Evolutionary conservation across 2,797 vertebrate species (phyloP), one percentile per base, ranked within the genome.

Genomic region (Decapterus maruadsi): DNA sequence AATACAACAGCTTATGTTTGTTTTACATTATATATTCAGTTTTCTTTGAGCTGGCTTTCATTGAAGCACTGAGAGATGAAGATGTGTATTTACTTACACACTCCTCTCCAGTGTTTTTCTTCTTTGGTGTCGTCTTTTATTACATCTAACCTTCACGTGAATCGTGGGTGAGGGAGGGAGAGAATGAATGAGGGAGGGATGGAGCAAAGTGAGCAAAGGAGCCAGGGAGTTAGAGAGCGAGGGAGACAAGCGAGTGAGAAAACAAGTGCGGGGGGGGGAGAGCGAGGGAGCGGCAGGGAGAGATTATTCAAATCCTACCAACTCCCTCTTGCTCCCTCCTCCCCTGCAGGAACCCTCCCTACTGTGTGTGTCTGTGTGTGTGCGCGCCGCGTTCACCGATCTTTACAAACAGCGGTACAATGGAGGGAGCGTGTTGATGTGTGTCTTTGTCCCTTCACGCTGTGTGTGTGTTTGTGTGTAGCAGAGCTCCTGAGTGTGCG

Each of bases 261-360:
- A 53, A 48, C 2, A 26, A 67, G 11, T 17, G 2, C 13, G 51
- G 31, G 51, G 45, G 45, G 7, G 54, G 36, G 22, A 1, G 62
- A 61, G 22, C 0, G 43, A 66, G 38, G 0, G 14, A 68, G 58
- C n/a, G 2, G 29, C 38, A 36, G 43, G 40, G 50, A 80, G 68
- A 77, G 76, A 90, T 91, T 87, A 90, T 80, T 87, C 61, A 84
- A 64, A 69, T 78, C 72, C 85, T 73, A 4, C 81, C 78, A 75
- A 46, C 29, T 68, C 40, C 83, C 81, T 74, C 54, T 29, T 78
- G 72, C 79, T 72, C 62, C 77, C 62, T 55, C 61, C 62, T 68
- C 63, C 62, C 50, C 66, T 81, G 67, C 80, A 75, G 77, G 77
- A 73, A 80, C 80, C 26, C 72, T 71, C 67, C 75, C 65, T 71